Evolutionary conservation across 2,797 vertebrate genomes (phyloP).

Genomic region (Euthynnus affinis): DNA sequence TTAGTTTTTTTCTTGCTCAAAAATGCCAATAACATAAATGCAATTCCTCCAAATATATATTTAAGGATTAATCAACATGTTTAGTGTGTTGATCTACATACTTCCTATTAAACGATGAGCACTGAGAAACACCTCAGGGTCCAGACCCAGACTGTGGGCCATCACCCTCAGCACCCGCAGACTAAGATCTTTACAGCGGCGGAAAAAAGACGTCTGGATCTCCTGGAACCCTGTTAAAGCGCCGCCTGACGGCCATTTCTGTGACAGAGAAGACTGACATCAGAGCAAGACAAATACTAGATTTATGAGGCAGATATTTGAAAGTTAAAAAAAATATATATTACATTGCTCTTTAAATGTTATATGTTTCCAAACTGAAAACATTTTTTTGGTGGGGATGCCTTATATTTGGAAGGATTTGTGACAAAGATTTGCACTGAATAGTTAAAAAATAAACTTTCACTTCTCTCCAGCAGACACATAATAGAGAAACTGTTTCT

Average conservation of each 20-base stretch:
- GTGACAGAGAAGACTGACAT: not conserved
- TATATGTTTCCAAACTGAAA: too few relatives aligned
- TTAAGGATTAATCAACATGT: too few relatives aligned
- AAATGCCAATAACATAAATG: too few relatives aligned
- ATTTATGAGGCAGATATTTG: not conserved
- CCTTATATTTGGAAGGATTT: not conserved
- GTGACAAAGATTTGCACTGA: too few relatives aligned
- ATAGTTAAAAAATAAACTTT: too few relatives aligned
- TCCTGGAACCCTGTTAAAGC: constrained; percentile 74
- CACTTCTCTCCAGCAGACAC: too few relatives aligned
- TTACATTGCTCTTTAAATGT: too few relatives aligned
- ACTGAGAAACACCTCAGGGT: constrained; percentile 76
- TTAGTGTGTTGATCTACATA: constrained; percentile 50
- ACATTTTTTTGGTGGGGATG: not conserved
- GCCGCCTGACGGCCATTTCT: constrained; percentile 83
- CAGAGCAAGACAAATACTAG: not conserved
- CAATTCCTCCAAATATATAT: too few relatives aligned
- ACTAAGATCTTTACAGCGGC: constrained; percentile 79
- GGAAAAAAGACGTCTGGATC: constrained; percentile 73
- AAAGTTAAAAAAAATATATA: not conserved
- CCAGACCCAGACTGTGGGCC: constrained; percentile 78
- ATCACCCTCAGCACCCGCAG: constrained; percentile 80
- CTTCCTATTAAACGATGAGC: constrained; percentile 78
- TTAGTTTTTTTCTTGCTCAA: too few relatives aligned
- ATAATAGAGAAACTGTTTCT: too few relatives aligned